Conservation (phyloP, 2,797 vertebrate genomes). For the Carcharodon carcharias region DNA sequence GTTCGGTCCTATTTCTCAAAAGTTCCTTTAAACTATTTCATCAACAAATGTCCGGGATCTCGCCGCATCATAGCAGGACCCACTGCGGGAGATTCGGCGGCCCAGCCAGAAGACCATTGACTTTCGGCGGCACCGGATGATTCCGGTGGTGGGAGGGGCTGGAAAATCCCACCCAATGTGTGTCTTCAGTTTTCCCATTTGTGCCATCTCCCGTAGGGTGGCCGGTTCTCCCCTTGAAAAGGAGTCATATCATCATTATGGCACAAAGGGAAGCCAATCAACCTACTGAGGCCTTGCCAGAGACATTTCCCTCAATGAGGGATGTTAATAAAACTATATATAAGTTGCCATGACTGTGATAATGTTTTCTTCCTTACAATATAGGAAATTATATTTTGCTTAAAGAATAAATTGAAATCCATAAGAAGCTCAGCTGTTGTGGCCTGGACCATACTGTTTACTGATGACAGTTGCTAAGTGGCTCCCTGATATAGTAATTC, state of each 20-base stretch:
- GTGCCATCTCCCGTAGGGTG: neutral
- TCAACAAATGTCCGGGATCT: neutral
- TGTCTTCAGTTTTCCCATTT: neutral
- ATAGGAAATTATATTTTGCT: neutral
- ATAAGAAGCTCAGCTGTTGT: neutral
- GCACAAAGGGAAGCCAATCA: neutral
- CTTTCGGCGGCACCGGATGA: too few relatives aligned
- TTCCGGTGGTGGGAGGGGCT: too few relatives aligned
- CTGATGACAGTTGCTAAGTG: slow-evolving; percentile 37
- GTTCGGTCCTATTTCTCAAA: neutral
- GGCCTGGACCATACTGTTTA: slow-evolving; percentile 8
- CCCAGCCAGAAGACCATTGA: too few relatives aligned
- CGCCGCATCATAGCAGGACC: too few relatives aligned
- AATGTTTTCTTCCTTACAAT: neutral
- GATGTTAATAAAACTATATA: neutral
- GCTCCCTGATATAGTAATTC: slow-evolving; percentile 38
- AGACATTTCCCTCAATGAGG: neutral
- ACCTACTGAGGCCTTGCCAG: neutral
- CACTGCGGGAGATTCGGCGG: too few relatives aligned
- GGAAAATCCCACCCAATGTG: too few relatives aligned
- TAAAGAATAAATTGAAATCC: neutral
- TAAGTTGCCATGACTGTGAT: neutral
- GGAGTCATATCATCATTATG: neutral
- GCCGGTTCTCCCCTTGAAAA: neutral
- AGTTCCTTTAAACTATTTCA: neutral